Evolutionary conservation across 2,888 invertebrate genomes (phyloP).

Genomic region (Pseudococcus viburni): DNA sequence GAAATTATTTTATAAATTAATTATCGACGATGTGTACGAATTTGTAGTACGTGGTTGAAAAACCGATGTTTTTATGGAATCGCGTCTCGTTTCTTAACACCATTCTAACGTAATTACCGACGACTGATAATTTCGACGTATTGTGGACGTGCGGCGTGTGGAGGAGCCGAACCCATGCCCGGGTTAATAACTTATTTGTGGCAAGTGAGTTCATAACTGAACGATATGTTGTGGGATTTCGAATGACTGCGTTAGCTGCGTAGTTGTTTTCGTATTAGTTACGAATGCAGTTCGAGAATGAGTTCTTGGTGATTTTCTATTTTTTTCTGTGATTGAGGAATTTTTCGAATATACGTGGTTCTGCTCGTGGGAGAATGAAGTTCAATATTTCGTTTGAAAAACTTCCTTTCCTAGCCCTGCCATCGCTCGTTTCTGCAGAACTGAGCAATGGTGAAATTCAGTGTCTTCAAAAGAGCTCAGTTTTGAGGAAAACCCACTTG

Average conservation of each 20-base stretch:
- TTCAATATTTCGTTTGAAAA: no score
- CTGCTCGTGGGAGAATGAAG: no score
- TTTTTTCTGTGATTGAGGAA: no score
- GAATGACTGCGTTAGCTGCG: background rate
- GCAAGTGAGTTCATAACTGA: background rate
- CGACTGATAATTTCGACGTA: slow-evolving; percentile 41
- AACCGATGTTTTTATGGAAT: slow-evolving; percentile 17
- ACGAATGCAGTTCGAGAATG: no score
- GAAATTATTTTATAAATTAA: slow-evolving; percentile 27
- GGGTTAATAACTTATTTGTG: slow-evolving; percentile 42
- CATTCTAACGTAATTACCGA: slow-evolving; percentile 23
- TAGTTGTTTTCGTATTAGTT: background rate
- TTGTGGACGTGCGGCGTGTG: background rate
- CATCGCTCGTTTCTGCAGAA: no score
- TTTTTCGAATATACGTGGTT: no score
- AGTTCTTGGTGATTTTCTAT: no score
- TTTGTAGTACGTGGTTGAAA: slow-evolving; percentile 5
- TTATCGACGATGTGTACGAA: slow-evolving; percentile 15
- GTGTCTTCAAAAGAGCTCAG: no score
- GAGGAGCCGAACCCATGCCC: background rate
- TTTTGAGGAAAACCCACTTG: no score
- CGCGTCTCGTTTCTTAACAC: background rate
- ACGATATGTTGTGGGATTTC: slow-evolving; percentile 10
- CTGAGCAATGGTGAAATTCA: no score
- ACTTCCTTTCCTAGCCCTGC: no score